Conservation (phyloP, 1,140 invertebrate species). For the Artemia franciscana region DNA sequence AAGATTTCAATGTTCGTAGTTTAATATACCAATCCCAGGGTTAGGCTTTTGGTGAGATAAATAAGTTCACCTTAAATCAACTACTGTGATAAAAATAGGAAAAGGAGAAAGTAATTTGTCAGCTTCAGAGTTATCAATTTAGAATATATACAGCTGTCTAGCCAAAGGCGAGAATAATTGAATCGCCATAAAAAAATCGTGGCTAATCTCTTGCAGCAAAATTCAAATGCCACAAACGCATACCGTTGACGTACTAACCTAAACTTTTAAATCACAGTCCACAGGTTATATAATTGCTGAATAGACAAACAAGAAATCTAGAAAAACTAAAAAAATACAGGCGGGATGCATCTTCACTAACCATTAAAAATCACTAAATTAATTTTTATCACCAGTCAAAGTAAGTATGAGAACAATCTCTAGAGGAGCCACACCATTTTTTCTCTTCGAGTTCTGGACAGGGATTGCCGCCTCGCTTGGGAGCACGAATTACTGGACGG, state of each 20-base stretch:
- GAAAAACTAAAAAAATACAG: not conserved
- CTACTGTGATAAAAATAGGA: too few relatives aligned
- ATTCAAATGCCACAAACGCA: not conserved
- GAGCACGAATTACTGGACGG: conserved; percentile 43
- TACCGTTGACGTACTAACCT: not conserved
- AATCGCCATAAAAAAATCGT: too few relatives aligned
- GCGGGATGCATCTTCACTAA: not conserved
- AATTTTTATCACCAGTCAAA: conserved; percentile 24
- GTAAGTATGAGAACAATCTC: conserved; percentile 33
- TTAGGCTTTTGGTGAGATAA: too few relatives aligned
- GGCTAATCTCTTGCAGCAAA: too few relatives aligned
- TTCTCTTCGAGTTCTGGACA: conserved; percentile 59
- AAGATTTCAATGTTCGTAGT: too few relatives aligned
- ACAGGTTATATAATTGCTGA: not conserved
- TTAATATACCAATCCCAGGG: too few relatives aligned
- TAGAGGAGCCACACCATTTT: conserved; percentile 58
- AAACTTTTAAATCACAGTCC: not conserved
- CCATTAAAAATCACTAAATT: not conserved
- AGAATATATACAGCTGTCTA: too few relatives aligned
- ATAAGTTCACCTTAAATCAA: too few relatives aligned
- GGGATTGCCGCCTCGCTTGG: conserved; percentile 41
- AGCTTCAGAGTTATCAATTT: too few relatives aligned
- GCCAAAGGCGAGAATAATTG: too few relatives aligned
- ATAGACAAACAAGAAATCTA: not conserved
- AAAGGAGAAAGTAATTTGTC: too few relatives aligned